phyloP scores from a whole-genome alignment of 1,140 invertebrate genomes.

The Melanaphis sacchari region DNA sequence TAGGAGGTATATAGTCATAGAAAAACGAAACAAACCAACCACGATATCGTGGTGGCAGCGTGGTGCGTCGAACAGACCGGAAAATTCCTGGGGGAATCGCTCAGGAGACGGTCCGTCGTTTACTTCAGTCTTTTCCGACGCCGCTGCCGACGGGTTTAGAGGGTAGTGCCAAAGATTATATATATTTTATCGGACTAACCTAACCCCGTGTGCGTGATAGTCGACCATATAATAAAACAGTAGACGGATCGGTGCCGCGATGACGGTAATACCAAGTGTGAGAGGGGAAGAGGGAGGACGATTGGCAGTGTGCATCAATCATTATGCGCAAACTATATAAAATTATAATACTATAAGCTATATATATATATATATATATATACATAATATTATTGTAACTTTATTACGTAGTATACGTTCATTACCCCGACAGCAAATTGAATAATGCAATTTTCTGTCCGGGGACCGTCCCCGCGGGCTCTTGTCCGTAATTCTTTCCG shows the following conservation, averaged over 20 bases:
- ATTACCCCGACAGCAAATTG: slow-evolving; percentile 2
- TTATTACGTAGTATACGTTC: slow-evolving; percentile 9
- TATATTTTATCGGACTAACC: neutral
- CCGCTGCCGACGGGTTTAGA: neutral
- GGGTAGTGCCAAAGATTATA: neutral
- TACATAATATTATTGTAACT: slow-evolving; percentile 1
- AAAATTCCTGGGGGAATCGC: slow-evolving; percentile 9
- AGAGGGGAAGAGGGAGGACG: neutral
- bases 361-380: neutral
- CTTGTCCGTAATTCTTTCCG: neutral
- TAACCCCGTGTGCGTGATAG: slow-evolving; percentile 13
- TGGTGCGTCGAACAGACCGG: neutral
- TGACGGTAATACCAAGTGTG: neutral
- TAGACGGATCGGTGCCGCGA: neutral
- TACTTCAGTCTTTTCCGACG: neutral
- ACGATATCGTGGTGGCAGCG: neutral
- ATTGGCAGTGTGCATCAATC: slow-evolving; percentile 25
- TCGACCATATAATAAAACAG: slow-evolving; percentile 10
- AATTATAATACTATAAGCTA: neutral
- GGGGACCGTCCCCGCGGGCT: neutral
- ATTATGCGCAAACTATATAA: neutral
- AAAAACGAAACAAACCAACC: neutral
- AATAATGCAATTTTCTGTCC: slow-evolving; percentile 19
- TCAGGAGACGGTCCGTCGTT: neutral
- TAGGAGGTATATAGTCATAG: neutral